Base-by-base conservation (phyloP, 2,888 invertebrate genomes). In the Mycalesis mineus region DNA sequence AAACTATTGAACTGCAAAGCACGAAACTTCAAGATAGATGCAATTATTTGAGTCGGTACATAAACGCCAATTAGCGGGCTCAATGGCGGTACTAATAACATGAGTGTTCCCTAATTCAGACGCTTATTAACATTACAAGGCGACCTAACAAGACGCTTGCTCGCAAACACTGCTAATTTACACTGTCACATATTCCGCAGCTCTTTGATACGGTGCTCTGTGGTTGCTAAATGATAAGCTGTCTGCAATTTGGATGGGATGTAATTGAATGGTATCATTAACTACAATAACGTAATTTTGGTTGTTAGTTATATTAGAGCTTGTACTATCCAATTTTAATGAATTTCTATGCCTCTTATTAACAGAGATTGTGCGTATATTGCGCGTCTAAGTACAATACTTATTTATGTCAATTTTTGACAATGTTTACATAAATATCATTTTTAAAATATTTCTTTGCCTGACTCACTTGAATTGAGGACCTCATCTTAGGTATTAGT, bases 81-180 rank as follows among this genome's bases (percentile, higher is more conserved):
- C 60, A 61, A 64, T 58, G 54, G 55, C 54, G 58, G 50, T 51
- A 51, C 58, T 64, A 57, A 62, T 62, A 62, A 41, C 55, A 56
- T 52, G 55, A 56, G 57, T 57, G 60, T 58, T 60, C 62, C 40
- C 55, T 59, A 61, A 62, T 61, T 58, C 57, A 62, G 63, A 62
- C 57, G 56, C 58, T 67, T 64, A 81, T 82, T 82, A 77, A 64
- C 81, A 84, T 83, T 71, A 85, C 83, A 65, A 65, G 77, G 67
- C 65, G 55, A 51, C 64, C 73, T 79, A 80, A 81, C 76, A 73
- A 78, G 73, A 60, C 66, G 65, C 63, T 59, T 61, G 62, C 58
- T 63, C 62, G 68, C 69, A 72, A 77, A 79, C 75, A 77, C 66
- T 61, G 55, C 69, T 75, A 74, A 79, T 79, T 81, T 71, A 60